These are phyloP conservation scores for Volucella zonaria DNA, from an alignment of 2,888 invertebrate species.

Conservation along the genomic window DNA sequence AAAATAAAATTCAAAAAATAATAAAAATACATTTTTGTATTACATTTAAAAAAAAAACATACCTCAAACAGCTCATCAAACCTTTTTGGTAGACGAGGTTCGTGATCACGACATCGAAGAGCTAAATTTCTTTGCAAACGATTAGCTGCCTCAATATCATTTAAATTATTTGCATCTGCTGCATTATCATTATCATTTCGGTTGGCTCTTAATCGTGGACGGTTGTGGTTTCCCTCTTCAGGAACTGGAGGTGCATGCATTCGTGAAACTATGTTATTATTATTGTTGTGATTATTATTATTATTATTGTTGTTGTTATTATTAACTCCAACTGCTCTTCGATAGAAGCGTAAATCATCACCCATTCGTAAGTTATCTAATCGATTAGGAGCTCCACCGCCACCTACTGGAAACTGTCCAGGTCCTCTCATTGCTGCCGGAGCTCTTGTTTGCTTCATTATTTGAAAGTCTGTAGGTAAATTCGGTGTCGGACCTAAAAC, in stretches of 20 bases:
- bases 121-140: slow-evolving; percentile 82
- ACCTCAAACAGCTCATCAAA: slow-evolving; percentile 82
- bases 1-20: neutral
- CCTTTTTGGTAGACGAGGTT: slow-evolving; percentile 81
- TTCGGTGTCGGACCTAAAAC: slow-evolving; percentile 84
- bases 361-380: slow-evolving; percentile 76
- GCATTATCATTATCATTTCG: slow-evolving; percentile 75
- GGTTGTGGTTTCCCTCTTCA: slow-evolving; percentile 77
- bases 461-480: slow-evolving; percentile 82
- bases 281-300: slow-evolving; percentile 79
- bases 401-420: slow-evolving; percentile 62
- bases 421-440: slow-evolving; percentile 62
- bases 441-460: slow-evolving; percentile 81
- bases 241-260: slow-evolving; percentile 75
- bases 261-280: slow-evolving; percentile 78
- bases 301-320: slow-evolving; percentile 79
- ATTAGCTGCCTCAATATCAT: slow-evolving; percentile 81
- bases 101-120: slow-evolving; percentile 80
- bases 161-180: slow-evolving; percentile 71
- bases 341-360: slow-evolving; percentile 77
- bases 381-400: slow-evolving; percentile 74
- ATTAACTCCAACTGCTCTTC: slow-evolving; percentile 80
- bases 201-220: slow-evolving; percentile 68
- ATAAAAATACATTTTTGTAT: neutral
- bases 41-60: neutral